These are phyloP conservation scores for Ammodramus savannarum DNA, from an alignment of 2,113 vertebrate genomes.

Conservation along the genomic window DNA sequence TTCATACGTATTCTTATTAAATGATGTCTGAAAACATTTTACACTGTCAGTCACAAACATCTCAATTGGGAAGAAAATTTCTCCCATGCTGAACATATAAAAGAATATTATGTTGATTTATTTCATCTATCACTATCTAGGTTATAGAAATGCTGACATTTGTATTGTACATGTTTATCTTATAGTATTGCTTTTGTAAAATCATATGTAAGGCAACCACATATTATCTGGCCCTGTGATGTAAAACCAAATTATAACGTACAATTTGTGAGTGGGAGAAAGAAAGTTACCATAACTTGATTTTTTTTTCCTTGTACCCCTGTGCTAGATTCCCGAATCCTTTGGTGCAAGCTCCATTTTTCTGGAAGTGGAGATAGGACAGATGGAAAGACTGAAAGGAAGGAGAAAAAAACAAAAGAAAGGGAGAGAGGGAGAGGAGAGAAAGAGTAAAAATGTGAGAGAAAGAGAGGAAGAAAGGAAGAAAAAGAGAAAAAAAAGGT, in stretches of 20 bases:
- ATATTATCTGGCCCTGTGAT: neutral
- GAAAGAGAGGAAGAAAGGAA: neutral
- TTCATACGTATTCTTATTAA: neutral
- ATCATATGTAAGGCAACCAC: neutral
- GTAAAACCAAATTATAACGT: neutral
- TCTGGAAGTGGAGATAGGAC: neutral
- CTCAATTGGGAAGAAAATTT: neutral
- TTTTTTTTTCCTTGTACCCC: neutral
- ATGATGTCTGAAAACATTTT: neutral
- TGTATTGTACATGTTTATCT: neutral
- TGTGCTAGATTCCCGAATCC: neutral
- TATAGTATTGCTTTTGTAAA: neutral
- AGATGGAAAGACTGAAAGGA: neutral
- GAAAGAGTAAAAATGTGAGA: neutral
- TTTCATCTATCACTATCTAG: neutral
- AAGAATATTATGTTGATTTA: neutral
- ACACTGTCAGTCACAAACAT: neutral
- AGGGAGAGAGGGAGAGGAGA: neutral
- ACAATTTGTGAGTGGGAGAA: neutral
- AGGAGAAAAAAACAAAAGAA: neutral
- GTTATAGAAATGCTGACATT: neutral
- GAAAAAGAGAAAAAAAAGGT: neutral
- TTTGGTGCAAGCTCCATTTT: neutral
- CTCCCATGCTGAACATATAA: neutral
- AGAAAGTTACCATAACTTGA: neutral